Conservation (phyloP, 1,140 invertebrate genomes). For the Drosophila ambigua region DNA sequence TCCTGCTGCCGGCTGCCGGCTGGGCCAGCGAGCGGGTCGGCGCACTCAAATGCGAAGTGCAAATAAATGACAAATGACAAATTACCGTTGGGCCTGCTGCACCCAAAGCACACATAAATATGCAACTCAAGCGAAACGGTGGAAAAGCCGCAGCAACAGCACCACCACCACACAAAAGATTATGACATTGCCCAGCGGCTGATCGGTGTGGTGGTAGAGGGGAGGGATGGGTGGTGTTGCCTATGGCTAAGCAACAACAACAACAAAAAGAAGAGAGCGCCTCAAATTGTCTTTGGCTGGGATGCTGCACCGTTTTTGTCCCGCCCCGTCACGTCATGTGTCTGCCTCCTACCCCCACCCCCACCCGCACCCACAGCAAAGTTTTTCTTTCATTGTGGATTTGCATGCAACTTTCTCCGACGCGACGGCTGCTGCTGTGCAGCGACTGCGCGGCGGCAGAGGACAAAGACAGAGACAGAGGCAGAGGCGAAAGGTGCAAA, state of each 20-base stretch:
- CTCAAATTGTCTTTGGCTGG: constrained; percentile 7
- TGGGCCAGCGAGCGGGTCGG: not conserved
- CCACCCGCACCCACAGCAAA: constrained; percentile 20
- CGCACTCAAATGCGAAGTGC: constrained; percentile 65
- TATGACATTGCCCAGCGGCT: constrained; percentile 59
- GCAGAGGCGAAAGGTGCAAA: constrained; percentile 77
- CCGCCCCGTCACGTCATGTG: constrained; percentile 9
- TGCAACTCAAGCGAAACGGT: constrained; percentile 63
- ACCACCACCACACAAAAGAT: constrained; percentile 15
- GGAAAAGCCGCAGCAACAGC: constrained; percentile 20
- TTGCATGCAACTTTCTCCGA: constrained; percentile 79
- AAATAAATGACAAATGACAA: constrained; percentile 76
- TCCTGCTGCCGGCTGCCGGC: constrained; percentile 31
- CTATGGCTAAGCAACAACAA: not conserved
- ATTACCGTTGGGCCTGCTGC: constrained; percentile 31
- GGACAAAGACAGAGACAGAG: not conserved
- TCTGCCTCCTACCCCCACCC: not conserved
- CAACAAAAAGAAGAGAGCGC: not conserved
- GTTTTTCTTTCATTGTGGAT: constrained; percentile 58
- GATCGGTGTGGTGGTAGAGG: not conserved
- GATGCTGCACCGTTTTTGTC: constrained; percentile 15
- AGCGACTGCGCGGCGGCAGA: constrained; percentile 30
- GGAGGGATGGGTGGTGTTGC: not conserved
- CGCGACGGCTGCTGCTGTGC: constrained; percentile 25
- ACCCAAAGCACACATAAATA: constrained; percentile 19